Evolutionary conservation across 2,797 vertebrate genomes (phyloP).

Genomic region (Tamandua tetradactyla): DNA sequence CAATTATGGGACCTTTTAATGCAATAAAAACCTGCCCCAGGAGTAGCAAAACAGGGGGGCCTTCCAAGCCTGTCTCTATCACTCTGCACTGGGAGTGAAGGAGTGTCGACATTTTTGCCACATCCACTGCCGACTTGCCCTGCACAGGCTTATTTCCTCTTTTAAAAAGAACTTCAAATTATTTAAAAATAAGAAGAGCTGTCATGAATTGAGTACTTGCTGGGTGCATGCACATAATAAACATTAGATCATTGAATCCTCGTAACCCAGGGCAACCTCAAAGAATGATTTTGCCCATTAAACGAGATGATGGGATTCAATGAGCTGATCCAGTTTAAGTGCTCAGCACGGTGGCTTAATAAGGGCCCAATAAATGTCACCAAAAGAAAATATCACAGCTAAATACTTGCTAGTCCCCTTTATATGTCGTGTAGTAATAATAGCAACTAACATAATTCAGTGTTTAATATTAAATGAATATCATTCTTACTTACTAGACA

Average conservation of each 20-base stretch:
- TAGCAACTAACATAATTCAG: conserved; percentile 9
- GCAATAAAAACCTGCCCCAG: not conserved
- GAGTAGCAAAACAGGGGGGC: not conserved
- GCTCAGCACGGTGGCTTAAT: not conserved
- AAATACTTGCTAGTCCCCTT: not conserved
- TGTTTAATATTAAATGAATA: conserved; percentile 33
- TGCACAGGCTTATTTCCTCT: not conserved
- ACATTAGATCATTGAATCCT: not conserved
- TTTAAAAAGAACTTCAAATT: not conserved
- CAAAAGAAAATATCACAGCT: not conserved
- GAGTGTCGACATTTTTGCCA: not conserved
- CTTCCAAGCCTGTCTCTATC: not conserved
- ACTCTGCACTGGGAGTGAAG: not conserved
- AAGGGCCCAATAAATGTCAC: conserved; percentile 36
- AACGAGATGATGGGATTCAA: not conserved
- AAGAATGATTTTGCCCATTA: not conserved
- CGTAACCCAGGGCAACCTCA: not conserved
- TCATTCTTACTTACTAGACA: not conserved
- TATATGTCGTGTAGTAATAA: not conserved
- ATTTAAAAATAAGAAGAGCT: not conserved
- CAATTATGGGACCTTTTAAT: too few species aligned
- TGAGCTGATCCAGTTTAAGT: not conserved
- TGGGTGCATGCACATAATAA: not conserved
- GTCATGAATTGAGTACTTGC: not conserved
- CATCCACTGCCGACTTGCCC: not conserved